Evolutionary conservation across 2,113 vertebrate genomes (phyloP).

Genomic region (Ibidorhyncha struthersii): DNA sequence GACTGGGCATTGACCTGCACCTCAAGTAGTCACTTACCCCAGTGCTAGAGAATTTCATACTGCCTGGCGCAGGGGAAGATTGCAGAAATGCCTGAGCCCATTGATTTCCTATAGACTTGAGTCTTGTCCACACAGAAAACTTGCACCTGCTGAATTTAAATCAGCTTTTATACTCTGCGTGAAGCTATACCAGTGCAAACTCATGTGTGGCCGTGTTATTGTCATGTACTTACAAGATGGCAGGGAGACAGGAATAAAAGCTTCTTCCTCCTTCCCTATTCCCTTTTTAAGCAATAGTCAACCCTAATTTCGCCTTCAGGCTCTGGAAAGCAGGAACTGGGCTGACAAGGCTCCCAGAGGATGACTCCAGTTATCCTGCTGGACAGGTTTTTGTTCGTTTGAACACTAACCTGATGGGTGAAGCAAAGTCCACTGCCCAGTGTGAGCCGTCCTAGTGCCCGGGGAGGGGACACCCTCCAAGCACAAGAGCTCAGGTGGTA

Average conservation of each 20-base stretch:
- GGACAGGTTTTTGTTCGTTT: background rate
- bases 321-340: background rate
- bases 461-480: background rate
- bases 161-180: background rate
- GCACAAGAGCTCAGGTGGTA: background rate
- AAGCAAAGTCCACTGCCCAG: background rate
- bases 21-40: background rate
- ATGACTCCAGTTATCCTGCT: background rate
- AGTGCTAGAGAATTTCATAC: background rate
- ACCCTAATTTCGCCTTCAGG: background rate
- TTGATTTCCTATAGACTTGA: constrained; percentile 1
- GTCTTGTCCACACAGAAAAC: background rate
- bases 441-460: background rate
- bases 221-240: background rate
- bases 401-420: background rate
- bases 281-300: background rate
- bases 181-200: background rate
- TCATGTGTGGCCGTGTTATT: background rate
- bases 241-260: background rate
- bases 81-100: background rate
- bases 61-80: background rate
- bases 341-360: background rate
- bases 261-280: background rate
- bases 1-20: background rate
- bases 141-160: constrained; percentile 30